Base-by-base conservation (phyloP, 2,113 vertebrate genomes). In the Bungarus multicinctus region DNA sequence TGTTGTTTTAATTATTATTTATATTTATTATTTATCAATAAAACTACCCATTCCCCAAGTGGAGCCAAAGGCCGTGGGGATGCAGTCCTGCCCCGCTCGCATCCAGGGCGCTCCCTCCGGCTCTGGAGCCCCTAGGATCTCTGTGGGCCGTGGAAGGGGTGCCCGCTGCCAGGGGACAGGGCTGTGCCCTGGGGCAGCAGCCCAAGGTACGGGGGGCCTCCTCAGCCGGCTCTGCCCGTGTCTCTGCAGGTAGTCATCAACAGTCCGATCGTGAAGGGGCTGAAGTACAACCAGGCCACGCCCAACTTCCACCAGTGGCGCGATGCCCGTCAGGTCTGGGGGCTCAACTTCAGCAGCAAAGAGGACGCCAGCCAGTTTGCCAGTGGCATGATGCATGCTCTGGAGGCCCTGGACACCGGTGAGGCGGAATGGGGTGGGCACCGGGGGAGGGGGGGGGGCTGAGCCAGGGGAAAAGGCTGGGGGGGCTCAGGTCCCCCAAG, bases 241-340 rank as follows among this genome's bases (percentile, higher is more conserved):
- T 2, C 23, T 0, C 23, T 5, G 8, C 39, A 99, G 98, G 99
- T 99, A 96, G 99, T 99, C 88, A 99, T 99, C 94, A 99, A 99
- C 97, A 99, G 98, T 96, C 98, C 98, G 34, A 98, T 99, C 0
- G 54, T 97, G 58, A 98, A 97, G 94, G 98, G 98, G 34, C 96
- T 99, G 94, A 99, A 99, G 95, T 99, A 99, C 93, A 99, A 99
- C 96, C 98, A 99, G 96, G 99, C 99, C 92, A 99, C 99, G 0
- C 97, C 98, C 87, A 99, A 98, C 94, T 99, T 99, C 95, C 99
- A 99, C 94, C 99, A 99, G 97, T 99, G 99, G 99, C 96, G 99
- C 0, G 99, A 99, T 0, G 97, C 98, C 27, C 98, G 99, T 10
- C 98, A 99, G 95, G 99, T 99, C 85, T 99, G 98, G 98, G 99